phyloP scores from a whole-genome alignment of 2,797 vertebrate genomes.

The Scarus forsteni region DNA sequence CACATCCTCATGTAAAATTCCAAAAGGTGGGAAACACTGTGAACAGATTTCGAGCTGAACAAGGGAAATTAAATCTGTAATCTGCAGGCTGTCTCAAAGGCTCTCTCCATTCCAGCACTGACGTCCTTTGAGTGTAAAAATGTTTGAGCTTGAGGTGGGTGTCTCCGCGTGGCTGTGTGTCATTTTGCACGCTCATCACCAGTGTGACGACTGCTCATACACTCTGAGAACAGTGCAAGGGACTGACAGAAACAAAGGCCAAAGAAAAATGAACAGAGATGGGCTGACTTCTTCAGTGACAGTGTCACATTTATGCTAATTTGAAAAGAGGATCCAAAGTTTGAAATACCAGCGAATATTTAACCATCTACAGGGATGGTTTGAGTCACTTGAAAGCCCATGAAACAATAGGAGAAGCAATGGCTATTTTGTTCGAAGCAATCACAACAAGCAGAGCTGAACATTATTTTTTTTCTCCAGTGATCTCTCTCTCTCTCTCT shows the following conservation, averaged over 20 bases:
- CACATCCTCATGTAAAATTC: constrained; percentile 73
- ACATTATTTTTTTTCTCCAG: too few relatives aligned
- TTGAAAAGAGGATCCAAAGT: constrained; percentile 51
- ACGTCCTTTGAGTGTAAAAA: constrained; percentile 25
- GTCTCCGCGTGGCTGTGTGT: constrained; percentile 39
- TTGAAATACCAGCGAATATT: constrained; percentile 43
- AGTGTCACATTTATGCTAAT: constrained; percentile 58
- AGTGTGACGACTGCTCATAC: constrained; percentile 48
- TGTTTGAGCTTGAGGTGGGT: constrained; percentile 31
- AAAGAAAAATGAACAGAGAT: constrained; percentile 38
- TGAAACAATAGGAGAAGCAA: too few relatives aligned
- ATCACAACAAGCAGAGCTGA: too few relatives aligned
- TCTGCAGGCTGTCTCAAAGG: constrained; percentile 38
- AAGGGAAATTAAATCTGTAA: constrained; percentile 72
- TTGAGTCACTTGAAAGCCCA: too few relatives aligned
- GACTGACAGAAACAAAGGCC: constrained; percentile 11
- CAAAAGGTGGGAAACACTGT: constrained; percentile 62
- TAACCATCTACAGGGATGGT: constrained; percentile 17
- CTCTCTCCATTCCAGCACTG: constrained; percentile 41
- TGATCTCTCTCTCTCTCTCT: too few relatives aligned
- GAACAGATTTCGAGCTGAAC: constrained; percentile 57
- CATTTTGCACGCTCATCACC: constrained; percentile 64
- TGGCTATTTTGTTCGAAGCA: too few relatives aligned
- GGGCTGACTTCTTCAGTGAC: constrained; percentile 26
- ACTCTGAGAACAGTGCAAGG: constrained; percentile 36